Percentiles rank a stretch among this genome's conserved stretches.
Evolutionary conservation across 2,797 vertebrate species (phyloP).

Genomic region (Mus spretus): DNA sequence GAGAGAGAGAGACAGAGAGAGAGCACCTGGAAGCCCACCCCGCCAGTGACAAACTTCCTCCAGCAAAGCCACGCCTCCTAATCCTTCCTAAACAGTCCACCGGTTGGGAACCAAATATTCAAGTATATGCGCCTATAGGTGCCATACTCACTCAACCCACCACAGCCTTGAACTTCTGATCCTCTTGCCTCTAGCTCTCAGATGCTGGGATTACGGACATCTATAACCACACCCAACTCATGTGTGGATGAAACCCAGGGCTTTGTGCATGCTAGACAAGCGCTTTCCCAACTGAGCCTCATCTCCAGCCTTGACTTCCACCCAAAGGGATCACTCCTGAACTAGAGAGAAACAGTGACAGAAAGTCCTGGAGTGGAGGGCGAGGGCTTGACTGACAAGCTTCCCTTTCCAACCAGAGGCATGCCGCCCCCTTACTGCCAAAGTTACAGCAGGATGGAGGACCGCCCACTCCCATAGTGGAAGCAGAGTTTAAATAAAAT

Average conservation of each 20-base stretch:
- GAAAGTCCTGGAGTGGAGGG: not conserved
- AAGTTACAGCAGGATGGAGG: not conserved
- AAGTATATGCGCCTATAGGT: not conserved
- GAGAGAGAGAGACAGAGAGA: too few relatives aligned
- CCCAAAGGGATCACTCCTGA: not conserved
- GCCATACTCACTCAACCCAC: not conserved
- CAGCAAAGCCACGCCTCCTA: not conserved
- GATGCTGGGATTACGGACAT: not conserved
- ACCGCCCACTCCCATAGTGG: not conserved
- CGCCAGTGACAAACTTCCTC: not conserved
- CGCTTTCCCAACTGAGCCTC: not conserved
- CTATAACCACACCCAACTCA: not conserved
- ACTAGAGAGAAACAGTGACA: not conserved
- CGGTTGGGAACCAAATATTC: not conserved
- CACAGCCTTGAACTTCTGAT: not conserved
- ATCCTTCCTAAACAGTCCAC: not conserved
- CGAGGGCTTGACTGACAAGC: not conserved
- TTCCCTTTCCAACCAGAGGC: not conserved
- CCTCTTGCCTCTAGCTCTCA: not conserved
- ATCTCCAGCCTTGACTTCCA: not conserved
- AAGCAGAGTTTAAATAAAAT: slow-evolving; percentile 1
- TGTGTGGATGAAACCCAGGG: not conserved
- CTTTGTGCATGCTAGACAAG: not conserved
- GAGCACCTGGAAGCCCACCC: not conserved
- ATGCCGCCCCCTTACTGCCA: not conserved